Percentiles rank a stretch among this genome's conserved stretches.
These are phyloP conservation scores for Papilio demoleus DNA, from an alignment of 2,888 invertebrate genomes.

Conservation along the genomic window DNA sequence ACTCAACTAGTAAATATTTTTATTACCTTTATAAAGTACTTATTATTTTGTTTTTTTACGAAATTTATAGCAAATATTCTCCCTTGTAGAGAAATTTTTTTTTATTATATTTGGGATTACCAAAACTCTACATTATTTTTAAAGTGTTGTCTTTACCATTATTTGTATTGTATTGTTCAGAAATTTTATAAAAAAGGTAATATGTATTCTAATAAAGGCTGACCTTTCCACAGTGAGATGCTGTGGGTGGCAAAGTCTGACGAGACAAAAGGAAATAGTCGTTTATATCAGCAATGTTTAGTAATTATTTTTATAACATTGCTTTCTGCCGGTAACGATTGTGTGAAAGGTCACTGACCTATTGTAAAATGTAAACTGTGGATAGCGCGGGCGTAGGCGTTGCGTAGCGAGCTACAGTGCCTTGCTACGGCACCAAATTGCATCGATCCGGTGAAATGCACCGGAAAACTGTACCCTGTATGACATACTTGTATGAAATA, in stretches of 20 bases:
- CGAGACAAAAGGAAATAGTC: conserved; percentile 1
- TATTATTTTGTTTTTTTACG: background rate
- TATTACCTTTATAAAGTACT: too few relatives aligned
- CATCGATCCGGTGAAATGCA: conserved; percentile 34
- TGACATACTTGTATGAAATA: background rate
- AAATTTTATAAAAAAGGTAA: background rate
- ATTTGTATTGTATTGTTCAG: background rate
- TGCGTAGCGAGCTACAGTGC: background rate
- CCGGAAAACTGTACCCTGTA: background rate
- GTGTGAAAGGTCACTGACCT: conserved; percentile 22
- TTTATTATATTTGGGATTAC: too few relatives aligned
- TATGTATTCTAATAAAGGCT: background rate
- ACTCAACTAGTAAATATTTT: too few relatives aligned
- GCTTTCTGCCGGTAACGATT: conserved; percentile 6
- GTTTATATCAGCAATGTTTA: conserved; percentile 4
- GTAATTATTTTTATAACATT: background rate
- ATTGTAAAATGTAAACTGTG: conserved; percentile 24
- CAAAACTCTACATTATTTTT: too few relatives aligned
- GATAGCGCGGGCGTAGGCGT: conserved; percentile 18
- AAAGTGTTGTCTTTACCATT: background rate
- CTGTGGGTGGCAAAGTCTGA: conserved; percentile 7
- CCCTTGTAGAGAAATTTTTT: background rate
- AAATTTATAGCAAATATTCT: background rate
- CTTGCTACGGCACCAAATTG: conserved; percentile 13
- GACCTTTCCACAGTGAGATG: conserved; percentile 5